Evolutionary conservation across 2,888 invertebrate species (phyloP).

Genomic region (Lissonota sp.): DNA sequence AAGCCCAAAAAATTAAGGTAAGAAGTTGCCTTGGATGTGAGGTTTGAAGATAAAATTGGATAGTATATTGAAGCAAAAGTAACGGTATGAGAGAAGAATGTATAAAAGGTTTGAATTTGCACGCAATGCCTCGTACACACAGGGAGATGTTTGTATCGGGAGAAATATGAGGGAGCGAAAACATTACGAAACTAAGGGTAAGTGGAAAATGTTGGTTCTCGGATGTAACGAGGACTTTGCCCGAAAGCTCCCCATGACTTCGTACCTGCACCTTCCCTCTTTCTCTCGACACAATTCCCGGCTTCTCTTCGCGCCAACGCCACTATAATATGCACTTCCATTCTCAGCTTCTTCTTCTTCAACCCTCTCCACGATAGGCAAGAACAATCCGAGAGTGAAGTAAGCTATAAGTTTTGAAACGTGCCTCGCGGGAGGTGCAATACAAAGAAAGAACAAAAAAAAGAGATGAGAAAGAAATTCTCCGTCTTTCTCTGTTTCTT

Average conservation of each 20-base stretch:
- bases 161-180: slow-evolving; percentile 50
- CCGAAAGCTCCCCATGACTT: slow-evolving; percentile 61
- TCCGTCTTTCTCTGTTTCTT: slow-evolving; percentile 3
- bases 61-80: too few species aligned
- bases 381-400: slow-evolving; percentile 49
- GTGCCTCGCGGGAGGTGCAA: slow-evolving; percentile 47
- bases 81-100: too few species aligned
- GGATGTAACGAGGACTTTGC: slow-evolving; percentile 62
- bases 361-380: slow-evolving; percentile 37
- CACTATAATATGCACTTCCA: slow-evolving; percentile 1
- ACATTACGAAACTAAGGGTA: slow-evolving; percentile 48
- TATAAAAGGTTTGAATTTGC: not conserved
- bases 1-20: too few species aligned
- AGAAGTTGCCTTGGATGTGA: too few species aligned
- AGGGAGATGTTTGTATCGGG: not conserved
- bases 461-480: not conserved
- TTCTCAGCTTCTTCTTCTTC: not conserved
- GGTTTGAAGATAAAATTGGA: too few species aligned
- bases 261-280: slow-evolving; percentile 37
- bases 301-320: slow-evolving; percentile 18
- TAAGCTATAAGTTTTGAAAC: slow-evolving; percentile 56
- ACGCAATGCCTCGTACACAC: not conserved
- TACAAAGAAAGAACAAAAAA: slow-evolving; percentile 1
- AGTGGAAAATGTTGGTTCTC: slow-evolving; percentile 61
- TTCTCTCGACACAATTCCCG: not conserved